phyloP scores from a whole-genome alignment of 2,888 invertebrate genomes.

The Thalpophila matura region DNA sequence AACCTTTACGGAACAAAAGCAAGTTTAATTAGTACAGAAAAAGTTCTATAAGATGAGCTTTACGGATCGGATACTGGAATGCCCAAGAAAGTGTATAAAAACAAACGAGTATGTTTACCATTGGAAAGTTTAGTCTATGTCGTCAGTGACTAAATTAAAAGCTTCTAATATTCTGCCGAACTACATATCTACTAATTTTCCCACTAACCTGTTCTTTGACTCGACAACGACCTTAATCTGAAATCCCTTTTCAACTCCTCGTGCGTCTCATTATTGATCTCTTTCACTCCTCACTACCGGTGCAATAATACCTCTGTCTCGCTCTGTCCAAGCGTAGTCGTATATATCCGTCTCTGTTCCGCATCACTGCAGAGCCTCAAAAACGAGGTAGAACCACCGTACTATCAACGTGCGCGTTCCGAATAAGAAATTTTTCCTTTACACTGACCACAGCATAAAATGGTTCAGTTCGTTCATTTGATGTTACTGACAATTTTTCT shows the following conservation, averaged over 20 bases:
- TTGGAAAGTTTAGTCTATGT: background rate
- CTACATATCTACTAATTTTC: constrained; percentile 75
- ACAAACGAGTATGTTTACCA: background rate
- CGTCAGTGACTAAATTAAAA: constrained; percentile 38
- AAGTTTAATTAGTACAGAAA: too few species aligned
- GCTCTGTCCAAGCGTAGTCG: constrained; percentile 65
- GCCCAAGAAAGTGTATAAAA: background rate
- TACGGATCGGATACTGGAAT: too few species aligned
- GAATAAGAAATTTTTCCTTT: constrained; percentile 84
- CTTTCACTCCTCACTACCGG: constrained; percentile 91
- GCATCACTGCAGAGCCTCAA: constrained; percentile 90
- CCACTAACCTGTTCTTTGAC: constrained; percentile 83
- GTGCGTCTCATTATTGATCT: constrained; percentile 91
- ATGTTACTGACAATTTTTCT: constrained; percentile 65
- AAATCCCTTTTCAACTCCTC: constrained; percentile 91
- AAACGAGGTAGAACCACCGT: constrained; percentile 87
- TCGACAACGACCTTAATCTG: constrained; percentile 91
- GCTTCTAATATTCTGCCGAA: constrained; percentile 24
- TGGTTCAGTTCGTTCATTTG: constrained; percentile 60
- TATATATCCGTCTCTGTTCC: constrained; percentile 75
- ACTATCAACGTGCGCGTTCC: constrained; percentile 84
- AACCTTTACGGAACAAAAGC: too few species aligned
- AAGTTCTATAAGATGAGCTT: too few species aligned
- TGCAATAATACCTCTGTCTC: constrained; percentile 85
- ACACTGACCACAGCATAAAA: constrained; percentile 77